phyloP scores from a whole-genome alignment of 1,140 invertebrate genomes.

The Pteromalus puparum region DNA sequence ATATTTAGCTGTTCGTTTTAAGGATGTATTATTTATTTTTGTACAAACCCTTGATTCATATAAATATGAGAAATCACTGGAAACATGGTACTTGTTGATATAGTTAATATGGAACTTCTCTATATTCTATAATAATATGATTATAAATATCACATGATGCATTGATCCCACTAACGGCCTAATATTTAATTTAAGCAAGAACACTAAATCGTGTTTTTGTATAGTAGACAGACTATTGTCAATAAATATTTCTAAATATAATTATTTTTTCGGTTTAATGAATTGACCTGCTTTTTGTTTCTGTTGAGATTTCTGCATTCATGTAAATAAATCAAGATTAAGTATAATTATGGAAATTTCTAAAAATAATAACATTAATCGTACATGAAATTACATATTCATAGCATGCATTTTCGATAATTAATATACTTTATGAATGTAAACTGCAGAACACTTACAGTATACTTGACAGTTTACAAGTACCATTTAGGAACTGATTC shows the following conservation, averaged over 20 bases:
- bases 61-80: conserved; percentile 28
- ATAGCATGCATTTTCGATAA: not conserved
- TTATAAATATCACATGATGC: conserved; percentile 45
- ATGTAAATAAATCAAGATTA: too few relatives aligned
- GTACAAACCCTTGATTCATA: conserved; percentile 67
- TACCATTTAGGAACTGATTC: not conserved
- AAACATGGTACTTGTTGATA: conserved; percentile 34
- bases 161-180: conserved; percentile 45
- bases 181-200: conserved; percentile 41
- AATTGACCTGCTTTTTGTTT: not conserved
- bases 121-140: conserved; percentile 52
- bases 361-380: too few relatives aligned
- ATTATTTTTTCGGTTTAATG: conserved; percentile 16
- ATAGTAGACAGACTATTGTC: conserved; percentile 51
- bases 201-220: conserved; percentile 40
- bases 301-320: conserved; percentile 9
- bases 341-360: too few relatives aligned
- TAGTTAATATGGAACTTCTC: conserved; percentile 9
- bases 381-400: not conserved
- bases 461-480: not conserved
- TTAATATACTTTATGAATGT: not conserved
- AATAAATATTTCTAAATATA: conserved; percentile 56
- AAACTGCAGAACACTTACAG: not conserved
- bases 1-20: conserved; percentile 65
- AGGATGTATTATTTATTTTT: conserved; percentile 73